Evolutionary conservation across 2,888 invertebrate genomes (phyloP), one percentile per base, ranked within the genome.

Genomic region (Bedellia somnulentella): DNA sequence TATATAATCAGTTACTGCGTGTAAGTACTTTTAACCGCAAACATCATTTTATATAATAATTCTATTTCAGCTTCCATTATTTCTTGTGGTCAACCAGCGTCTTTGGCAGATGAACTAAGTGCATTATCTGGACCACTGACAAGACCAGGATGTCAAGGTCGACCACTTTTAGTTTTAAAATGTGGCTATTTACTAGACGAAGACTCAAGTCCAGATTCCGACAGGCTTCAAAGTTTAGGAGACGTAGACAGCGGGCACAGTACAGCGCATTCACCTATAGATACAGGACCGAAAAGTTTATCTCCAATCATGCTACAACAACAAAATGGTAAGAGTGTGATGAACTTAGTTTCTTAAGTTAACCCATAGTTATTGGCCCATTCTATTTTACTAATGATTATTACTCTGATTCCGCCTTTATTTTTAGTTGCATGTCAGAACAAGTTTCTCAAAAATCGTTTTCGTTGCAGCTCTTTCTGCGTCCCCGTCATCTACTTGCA

Each of bases 181-280:
- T 86, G 87, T 46, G 83, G 85, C 30, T 87, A 87, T 52, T 66
- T 87, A 17, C 75, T 86, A 43, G 87, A 89, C 46, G 88, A 86
- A 51, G 91, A 92, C 52, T 87, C 87, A 24, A 91, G 91, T 38
- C 92, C 92, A 4, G 92, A 92, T 49, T 91, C 91, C 14, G 91
- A 91, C 48, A 79, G 89, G 37, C 78, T 90, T 42, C 85, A 90
- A 47, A 89, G 67, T 56, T 54, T 82, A 29, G 82, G 82, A 3
- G 86, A 89, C 50, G 86, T 87, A 8, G 93, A 93, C 54, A 93
- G 93, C 44, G 93, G 93, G 2, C 91, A 93, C 53, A 93, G 93
- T 43, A 93, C 93, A 12, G 90, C 91, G 27, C 93, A 93, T 57
- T 93, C 93, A 0, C 93, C 93, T 1, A 80, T 80, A 25, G 93